Evolutionary conservation across 2,797 vertebrate species (phyloP), one percentile per base, ranked within the genome.

Genomic region (Molossus molossus): DNA sequence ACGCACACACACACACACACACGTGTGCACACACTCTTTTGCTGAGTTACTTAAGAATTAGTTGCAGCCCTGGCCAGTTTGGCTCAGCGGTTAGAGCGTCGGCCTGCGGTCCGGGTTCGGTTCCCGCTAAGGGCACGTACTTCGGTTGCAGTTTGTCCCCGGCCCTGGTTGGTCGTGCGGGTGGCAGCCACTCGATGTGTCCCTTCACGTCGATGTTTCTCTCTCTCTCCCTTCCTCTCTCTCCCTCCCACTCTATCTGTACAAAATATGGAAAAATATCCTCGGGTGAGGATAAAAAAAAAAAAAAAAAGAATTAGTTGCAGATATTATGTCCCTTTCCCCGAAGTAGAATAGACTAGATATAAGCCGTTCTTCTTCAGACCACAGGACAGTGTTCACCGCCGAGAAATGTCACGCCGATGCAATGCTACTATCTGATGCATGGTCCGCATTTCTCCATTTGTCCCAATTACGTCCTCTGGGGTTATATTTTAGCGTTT

Each of bases 1-100:
- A 14, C 1, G 17, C 9, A 2, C 1, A 64, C 53, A 6, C 25
- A 40, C 40, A 1, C 12, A 20, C 57, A 53, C 14, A 11, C 3
- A 4, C 11, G 1, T 1, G 11, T 1, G 23, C 6, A 1, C 1
- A 64, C 53, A 6, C 18, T 4, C 17, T 69, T 88, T 53, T 58
- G 53, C 48, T 60, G 20, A 80, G 40, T 84, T 69, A 4, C 73
- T 62, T 79, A 88, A 77, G 65, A 86, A 76, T 33, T 58, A 21
- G 15, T 55, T 73, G 60, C 50, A 21, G 9, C 27, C 64, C 7
- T n/a, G 8, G 29, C 64, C 6, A 15, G 64, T 67, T 14, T 67
- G 29, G 64, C 29, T n/a, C 64, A 67, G 64, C n/a, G 64, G n/a
- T 67, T 67, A n/a, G 64, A 33, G 64, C 64, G n/a, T 67, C 17